Conservation (phyloP, 2,113 vertebrate genomes). For the Euleptes europaea region DNA sequence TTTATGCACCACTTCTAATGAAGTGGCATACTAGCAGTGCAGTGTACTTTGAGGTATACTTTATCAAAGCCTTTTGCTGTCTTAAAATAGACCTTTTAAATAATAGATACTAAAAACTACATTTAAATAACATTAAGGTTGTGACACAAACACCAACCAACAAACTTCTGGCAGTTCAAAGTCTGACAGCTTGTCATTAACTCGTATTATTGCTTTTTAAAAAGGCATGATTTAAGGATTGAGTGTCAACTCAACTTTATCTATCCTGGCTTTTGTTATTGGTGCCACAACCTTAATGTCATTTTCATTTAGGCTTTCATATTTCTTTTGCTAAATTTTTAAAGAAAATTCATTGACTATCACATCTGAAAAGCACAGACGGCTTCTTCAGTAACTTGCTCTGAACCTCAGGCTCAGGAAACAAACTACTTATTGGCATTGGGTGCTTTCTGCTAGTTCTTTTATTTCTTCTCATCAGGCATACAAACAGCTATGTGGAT, state of each 20-base stretch:
- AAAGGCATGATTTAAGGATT: conserved; percentile 70
- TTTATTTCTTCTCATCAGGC: neutral
- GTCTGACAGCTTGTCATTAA: conserved; percentile 73
- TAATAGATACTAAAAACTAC: conserved; percentile 81
- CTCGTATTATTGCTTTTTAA: conserved; percentile 65
- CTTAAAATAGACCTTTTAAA: conserved; percentile 77
- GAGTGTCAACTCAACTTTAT: conserved; percentile 72
- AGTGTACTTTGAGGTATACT: conserved; percentile 73
- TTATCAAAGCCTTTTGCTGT: conserved; percentile 78
- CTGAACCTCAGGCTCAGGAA: neutral
- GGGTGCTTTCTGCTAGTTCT: neutral
- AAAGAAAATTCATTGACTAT: conserved; percentile 52
- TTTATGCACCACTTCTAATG: conserved; percentile 80
- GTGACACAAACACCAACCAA: conserved; percentile 79
- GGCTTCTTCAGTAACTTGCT: conserved; percentile 26
- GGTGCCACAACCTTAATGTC: conserved; percentile 72
- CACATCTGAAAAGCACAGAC: conserved; percentile 56
- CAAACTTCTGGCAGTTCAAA: conserved; percentile 75
- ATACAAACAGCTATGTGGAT: neutral
- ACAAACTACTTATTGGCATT: neutral
- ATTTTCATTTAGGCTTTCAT: conserved; percentile 57
- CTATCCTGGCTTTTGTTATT: conserved; percentile 69
- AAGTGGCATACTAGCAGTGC: conserved; percentile 65
- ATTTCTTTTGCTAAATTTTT: conserved; percentile 59
- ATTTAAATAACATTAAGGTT: conserved; percentile 82